These are phyloP conservation scores for Remorina albescens DNA, from an alignment of 2,797 vertebrate species.

Conservation along the genomic window DNA sequence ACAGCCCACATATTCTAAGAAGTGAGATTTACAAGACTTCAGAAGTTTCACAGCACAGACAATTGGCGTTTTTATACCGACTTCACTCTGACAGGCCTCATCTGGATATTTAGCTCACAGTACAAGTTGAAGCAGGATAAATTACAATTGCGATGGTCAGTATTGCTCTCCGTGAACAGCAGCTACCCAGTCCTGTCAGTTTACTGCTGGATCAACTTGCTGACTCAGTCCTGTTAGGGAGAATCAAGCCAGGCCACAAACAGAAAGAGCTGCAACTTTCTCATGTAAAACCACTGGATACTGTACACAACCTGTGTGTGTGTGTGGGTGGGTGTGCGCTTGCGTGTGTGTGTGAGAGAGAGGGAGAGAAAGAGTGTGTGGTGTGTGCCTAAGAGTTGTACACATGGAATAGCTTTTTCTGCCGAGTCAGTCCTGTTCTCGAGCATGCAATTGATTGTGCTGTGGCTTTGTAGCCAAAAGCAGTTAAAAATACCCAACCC, in stretches of 20 bases:
- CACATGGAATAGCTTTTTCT: constrained; percentile 63
- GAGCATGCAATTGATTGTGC: constrained; percentile 79
- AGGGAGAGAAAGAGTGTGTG: constrained; percentile 14
- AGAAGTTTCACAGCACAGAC: constrained; percentile 23
- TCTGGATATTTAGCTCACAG: background rate
- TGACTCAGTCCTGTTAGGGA: constrained; percentile 70
- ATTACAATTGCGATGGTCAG: constrained; percentile 24
- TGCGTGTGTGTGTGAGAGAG: constrained; percentile 10
- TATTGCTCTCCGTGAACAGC: constrained; percentile 20
- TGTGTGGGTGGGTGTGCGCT: background rate
- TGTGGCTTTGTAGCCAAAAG: constrained; percentile 77
- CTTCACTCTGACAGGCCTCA: background rate
- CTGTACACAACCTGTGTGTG: constrained; percentile 31
- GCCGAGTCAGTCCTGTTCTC: constrained; percentile 76
- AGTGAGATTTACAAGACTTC: constrained; percentile 39
- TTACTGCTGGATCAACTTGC: constrained; percentile 51
- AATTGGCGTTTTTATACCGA: too few species aligned
- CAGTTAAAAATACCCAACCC: constrained; percentile 83
- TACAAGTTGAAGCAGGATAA: constrained; percentile 9
- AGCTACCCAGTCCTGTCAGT: constrained; percentile 34
- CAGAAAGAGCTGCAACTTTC: constrained; percentile 61
- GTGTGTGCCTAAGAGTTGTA: constrained; percentile 20
- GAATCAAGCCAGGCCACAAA: constrained; percentile 72
- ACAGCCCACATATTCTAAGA: constrained; percentile 57
- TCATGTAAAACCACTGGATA: constrained; percentile 73